phyloP scores from a whole-genome alignment of 2,797 vertebrate species.

The Carduelis carduelis region DNA sequence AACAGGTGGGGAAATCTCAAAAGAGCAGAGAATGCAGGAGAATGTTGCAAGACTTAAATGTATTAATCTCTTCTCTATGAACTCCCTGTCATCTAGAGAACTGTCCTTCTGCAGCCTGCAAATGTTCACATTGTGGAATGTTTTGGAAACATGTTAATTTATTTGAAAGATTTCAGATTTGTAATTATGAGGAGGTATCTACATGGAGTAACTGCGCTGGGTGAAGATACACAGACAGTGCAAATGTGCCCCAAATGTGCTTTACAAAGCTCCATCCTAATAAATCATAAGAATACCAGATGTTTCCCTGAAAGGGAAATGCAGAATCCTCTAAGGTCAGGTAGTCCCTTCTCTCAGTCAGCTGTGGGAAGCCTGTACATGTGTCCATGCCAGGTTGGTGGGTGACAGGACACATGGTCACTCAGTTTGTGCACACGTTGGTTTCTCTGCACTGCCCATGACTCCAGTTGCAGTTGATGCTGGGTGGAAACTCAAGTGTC shows the following conservation, averaged over 20 bases:
- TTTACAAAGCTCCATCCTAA: not conserved
- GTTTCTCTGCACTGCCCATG: not conserved
- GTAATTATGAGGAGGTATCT: not conserved
- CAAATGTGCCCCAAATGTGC: not conserved
- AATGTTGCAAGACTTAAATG: not conserved
- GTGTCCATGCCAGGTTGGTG: fast-evolving
- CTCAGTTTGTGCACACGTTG: not conserved
- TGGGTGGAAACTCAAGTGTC: not conserved
- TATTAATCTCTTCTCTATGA: not conserved
- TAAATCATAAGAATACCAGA: not conserved
- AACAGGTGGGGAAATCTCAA: not conserved
- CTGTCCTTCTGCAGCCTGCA: not conserved
- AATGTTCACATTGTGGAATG: not conserved
- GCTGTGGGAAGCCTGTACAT: not conserved
- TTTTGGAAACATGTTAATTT: not conserved
- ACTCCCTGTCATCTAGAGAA: not conserved
- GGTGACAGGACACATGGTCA: not conserved
- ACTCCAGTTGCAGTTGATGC: not conserved
- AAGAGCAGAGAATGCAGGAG: not conserved
- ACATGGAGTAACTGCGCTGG: not conserved
- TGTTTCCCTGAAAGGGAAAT: not conserved
- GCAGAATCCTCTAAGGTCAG: not conserved
- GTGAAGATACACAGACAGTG: not conserved
- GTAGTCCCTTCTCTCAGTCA: fast-evolving
- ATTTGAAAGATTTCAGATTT: not conserved